phyloP scores from a whole-genome alignment of 2,113 vertebrate species.

The Chelonoidis abingdonii region DNA sequence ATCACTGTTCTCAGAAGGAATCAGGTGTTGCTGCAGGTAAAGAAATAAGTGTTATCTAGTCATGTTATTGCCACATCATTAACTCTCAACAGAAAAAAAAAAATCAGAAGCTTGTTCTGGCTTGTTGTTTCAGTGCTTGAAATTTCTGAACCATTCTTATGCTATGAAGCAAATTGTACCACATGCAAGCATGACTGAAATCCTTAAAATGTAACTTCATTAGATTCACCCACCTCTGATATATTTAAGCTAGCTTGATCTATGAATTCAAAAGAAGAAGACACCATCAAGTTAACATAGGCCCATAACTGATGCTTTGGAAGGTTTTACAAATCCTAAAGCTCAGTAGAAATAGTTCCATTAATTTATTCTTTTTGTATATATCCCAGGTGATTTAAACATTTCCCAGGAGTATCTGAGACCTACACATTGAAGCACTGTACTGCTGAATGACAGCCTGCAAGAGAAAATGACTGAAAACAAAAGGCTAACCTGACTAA shows the following conservation, averaged over 20 bases:
- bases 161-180: background rate
- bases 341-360: background rate
- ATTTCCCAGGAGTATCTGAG: background rate
- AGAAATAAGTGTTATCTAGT: background rate
- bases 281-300: background rate
- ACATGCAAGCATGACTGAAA: background rate
- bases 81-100: background rate
- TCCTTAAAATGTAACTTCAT: background rate
- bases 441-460: background rate
- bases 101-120: background rate
- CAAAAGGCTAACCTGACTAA: background rate
- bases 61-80: background rate
- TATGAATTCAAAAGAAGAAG: slow-evolving; percentile 8
- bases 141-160: background rate
- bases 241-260: background rate
- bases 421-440: background rate
- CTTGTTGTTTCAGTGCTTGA: background rate
- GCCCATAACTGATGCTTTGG: background rate
- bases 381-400: background rate
- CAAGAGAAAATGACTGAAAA: background rate
- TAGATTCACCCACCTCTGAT: background rate
- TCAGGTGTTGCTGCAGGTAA: background rate
- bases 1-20: background rate
- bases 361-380: background rate
- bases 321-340: background rate